Percentiles rank a stretch among this genome's conserved stretches.
These are phyloP conservation scores for Clarias magur DNA, from an alignment of 2,113 vertebrate species.

Conservation along the genomic window DNA sequence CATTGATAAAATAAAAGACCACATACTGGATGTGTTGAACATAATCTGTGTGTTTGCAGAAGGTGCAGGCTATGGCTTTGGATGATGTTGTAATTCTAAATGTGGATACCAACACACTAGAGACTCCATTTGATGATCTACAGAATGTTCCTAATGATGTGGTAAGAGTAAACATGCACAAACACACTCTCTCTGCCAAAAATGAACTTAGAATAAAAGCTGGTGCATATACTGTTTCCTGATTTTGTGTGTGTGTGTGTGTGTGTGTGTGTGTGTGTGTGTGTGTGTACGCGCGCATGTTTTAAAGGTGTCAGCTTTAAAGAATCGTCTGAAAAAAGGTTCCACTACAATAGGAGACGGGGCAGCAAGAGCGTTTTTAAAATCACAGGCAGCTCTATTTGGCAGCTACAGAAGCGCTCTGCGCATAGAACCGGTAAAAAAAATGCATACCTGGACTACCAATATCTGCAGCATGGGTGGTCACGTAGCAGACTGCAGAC, in stretches of 20 bases:
- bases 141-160: slow-evolving; percentile 94
- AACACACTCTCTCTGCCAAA: background rate
- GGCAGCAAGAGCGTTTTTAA: slow-evolving; percentile 91
- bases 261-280: background rate
- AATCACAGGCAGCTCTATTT: slow-evolving; percentile 91
- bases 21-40: background rate
- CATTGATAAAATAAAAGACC: background rate
- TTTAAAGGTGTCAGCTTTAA: slow-evolving; percentile 87
- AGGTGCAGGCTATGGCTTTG: slow-evolving; percentile 86
- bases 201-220: background rate
- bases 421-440: slow-evolving; percentile 90
- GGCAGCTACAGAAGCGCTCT: slow-evolving; percentile 94
- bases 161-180: slow-evolving; percentile 69
- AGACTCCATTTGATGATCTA: slow-evolving; percentile 93
- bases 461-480: slow-evolving; percentile 77
- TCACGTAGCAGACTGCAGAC: background rate
- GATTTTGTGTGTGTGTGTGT: background rate
- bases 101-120: slow-evolving; percentile 95
- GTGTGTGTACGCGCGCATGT: slow-evolving; percentile 27
- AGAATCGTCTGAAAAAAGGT: slow-evolving; percentile 92
- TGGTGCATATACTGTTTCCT: background rate
- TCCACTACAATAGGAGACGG: slow-evolving; percentile 91
- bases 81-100: slow-evolving; percentile 86
- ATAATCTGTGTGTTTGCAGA: slow-evolving; percentile 69
- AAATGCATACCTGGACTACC: no score